Base-by-base conservation (phyloP, 2,888 invertebrate species). In the Plebejus anna region DNA sequence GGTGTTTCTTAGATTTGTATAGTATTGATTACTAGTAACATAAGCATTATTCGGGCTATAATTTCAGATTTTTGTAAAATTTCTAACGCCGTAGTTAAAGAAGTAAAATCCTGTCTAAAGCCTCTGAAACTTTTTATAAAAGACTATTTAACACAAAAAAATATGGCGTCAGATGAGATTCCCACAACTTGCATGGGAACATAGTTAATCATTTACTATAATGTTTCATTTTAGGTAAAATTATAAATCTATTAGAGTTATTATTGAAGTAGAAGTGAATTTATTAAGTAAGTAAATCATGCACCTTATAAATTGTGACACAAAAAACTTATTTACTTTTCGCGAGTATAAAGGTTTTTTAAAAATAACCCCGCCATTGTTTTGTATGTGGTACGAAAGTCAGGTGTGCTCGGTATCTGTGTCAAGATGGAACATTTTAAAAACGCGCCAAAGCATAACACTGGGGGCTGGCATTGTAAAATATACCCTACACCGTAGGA, bases 361-460 rank as follows among this genome's bases (percentile, higher is more conserved):
- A 75, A 66, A 70, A 75, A 75, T 76, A 76, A 71, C 42, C 75
- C 71, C 79, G 76, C 78, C 75, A 79, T 79, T 75, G 9, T 81
- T 36, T 51, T 75, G 82, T 82, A 78, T 61, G 78, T 78, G 80
- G 78, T 22, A 28, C 75, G 76, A 75, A 79, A 81, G 80, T 80
- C 83, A 88, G 87, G 85, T 87, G 83, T 83, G 81, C 83, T 83
- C 55, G 79, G 82, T 81, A 88, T 88, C 81, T 88, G 81, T 89
- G 89, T 89, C 90, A 89, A 88, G 88, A 86, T 83, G 85, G 80
- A 80, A 80, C 82, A 83, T 84, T 87, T 85, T 86, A 83, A 85
- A 66, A 86, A 84, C 85, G 82, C 80, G 83, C 81, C 82, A 78
- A 73, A 78, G 76, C 36, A 76, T 70, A 75, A 75, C 78, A 78